Base-by-base conservation (phyloP, 2,888 invertebrate genomes). In the Halocaridina rubra region DNA sequence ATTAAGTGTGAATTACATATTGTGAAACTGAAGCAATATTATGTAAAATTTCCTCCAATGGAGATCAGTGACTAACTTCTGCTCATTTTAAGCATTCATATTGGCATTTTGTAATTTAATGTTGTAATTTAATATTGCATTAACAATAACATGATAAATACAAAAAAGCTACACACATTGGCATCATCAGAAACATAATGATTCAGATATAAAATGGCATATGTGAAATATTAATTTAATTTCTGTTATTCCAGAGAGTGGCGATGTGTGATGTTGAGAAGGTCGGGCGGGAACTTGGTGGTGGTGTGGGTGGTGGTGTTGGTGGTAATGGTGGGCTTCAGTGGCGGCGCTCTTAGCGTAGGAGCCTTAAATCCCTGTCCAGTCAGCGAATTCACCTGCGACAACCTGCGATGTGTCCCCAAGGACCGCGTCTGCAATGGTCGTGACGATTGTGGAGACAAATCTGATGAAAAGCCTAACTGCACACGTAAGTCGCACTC, bases 301-400 rank as follows among this genome's bases (percentile, higher is more conserved):
- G 69, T 57, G 27, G 57, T 32, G 67, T 61, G 46, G 19, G 75
- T 57, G 10, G 81, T 29, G 69, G 76, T 69, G 39, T 29, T 32
- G 32, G 39, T 33, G 67, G 32, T 57, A 32, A 39, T 67, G 75
- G 81, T 32, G 33, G 30, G 59, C 5, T 19, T 39, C 19, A 22
- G 30, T 29, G 75, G 33, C 2, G 61, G 33, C 33, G 61, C 29
- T 5, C 53, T 57, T 4, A 16, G 46, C 53, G 76, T 33, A 30
- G 81, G 80, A 22, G 74, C 78, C 8, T 74, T 59, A 33, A 87
- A 78, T 59, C 85, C 87, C n/a, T 87, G 87, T 53, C 87, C 87
- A 33, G 81, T 85, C 19, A 87, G 87, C 74, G 87, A 87, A 57
- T 85, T 78, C 80, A 87, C 87, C 59, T 87, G 87, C 59, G 87